phyloP scores from a whole-genome alignment of 2,888 invertebrate species.

The Monochamus alternatus region DNA sequence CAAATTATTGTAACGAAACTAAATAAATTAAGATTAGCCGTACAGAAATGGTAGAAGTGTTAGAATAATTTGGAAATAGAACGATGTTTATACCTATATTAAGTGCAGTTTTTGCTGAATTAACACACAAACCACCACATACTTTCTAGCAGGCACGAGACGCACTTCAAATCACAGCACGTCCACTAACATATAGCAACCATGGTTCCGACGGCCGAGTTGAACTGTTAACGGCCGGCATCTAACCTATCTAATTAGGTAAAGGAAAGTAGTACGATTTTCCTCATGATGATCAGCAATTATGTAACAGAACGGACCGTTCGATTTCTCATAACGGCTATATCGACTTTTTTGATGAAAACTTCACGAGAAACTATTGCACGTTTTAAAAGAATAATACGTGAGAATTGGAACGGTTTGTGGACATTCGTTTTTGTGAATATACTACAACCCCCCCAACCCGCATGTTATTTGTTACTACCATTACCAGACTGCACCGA shows the following conservation, averaged over 20 bases:
- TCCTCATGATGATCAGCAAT: slow-evolving; percentile 10
- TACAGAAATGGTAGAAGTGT: background rate
- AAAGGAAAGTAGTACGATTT: slow-evolving; percentile 26
- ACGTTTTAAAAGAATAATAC: too few species aligned
- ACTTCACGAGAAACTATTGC: too few species aligned
- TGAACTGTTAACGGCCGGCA: background rate
- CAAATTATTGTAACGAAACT: slow-evolving; percentile 27
- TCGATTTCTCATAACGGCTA: slow-evolving; percentile 29
- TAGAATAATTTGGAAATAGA: slow-evolving; percentile 16
- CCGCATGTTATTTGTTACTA: slow-evolving; percentile 43
- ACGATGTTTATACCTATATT: slow-evolving; percentile 7
- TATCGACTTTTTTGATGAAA: too few species aligned
- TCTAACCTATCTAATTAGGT: slow-evolving; percentile 1
- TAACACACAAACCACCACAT: slow-evolving; percentile 32
- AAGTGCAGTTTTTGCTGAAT: slow-evolving; percentile 22
- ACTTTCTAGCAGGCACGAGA: slow-evolving; percentile 31
- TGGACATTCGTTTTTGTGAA: slow-evolving; percentile 7
- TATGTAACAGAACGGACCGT: slow-evolving; percentile 21
- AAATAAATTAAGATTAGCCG: background rate
- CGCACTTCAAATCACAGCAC: slow-evolving; percentile 26
- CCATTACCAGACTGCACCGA: slow-evolving; percentile 45
- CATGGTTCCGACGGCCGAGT: background rate
- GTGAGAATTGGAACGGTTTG: slow-evolving; percentile 32
- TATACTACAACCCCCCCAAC: slow-evolving; percentile 4
- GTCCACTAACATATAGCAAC: slow-evolving; percentile 26